A percentile compares a stretch with the other conserved stretches of the same genome.
phyloP scores from a whole-genome alignment of 2,888 invertebrate genomes.

The Heterodera filipjevi region DNA sequence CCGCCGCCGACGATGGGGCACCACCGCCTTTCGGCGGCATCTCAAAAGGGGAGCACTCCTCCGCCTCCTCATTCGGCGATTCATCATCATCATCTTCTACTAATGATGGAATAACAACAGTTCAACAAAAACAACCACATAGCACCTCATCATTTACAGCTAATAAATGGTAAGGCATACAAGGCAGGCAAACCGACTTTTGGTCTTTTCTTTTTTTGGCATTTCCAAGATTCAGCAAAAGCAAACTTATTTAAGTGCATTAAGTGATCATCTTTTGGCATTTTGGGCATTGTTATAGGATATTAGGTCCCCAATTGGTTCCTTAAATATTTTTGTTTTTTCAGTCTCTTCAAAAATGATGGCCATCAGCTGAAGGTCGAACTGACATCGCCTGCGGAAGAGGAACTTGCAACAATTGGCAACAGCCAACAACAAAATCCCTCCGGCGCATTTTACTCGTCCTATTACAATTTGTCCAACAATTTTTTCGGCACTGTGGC shows the following conservation, averaged over 20 bases:
- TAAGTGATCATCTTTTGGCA: no score
- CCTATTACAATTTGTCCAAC: conserved; percentile 2
- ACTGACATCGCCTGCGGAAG: not conserved
- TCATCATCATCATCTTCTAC: not conserved
- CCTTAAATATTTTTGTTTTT: not conserved
- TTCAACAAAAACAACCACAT: not conserved
- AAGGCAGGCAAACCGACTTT: no score
- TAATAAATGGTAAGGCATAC: not conserved
- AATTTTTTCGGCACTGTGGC: not conserved
- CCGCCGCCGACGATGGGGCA: conserved; percentile 2
- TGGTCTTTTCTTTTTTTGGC: no score
- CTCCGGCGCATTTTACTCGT: not conserved
- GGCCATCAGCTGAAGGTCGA: not conserved
- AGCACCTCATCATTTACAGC: not conserved
- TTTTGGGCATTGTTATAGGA: no score
- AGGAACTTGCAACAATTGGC: not conserved
- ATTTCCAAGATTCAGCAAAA: no score
- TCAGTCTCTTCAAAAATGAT: not conserved
- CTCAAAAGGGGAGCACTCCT: not conserved
- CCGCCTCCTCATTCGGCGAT: conserved; percentile 5
- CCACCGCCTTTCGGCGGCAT: not conserved
- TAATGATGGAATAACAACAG: not conserved
- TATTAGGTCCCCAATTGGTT: no score
- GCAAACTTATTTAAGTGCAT: no score
- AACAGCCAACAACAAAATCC: not conserved